These are phyloP conservation scores for Vulpes lagopus DNA, from an alignment of 2,113 vertebrate species.

Conservation along the genomic window DNA sequence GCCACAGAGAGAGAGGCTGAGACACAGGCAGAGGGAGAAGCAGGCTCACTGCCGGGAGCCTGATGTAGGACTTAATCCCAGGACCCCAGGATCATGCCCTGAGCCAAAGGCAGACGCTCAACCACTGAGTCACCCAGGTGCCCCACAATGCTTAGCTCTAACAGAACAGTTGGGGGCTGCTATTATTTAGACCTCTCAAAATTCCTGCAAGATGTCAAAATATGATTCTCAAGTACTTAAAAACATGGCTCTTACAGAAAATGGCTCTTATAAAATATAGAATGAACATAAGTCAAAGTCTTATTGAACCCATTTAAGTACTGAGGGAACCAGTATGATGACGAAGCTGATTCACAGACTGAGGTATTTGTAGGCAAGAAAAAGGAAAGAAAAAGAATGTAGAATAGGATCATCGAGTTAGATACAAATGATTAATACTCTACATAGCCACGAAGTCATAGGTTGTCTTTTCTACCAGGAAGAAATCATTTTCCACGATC, in stretches of 20 bases:
- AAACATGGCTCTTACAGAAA: background rate
- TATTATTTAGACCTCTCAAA: background rate
- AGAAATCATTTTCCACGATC: background rate
- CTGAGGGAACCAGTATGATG: background rate
- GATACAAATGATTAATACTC: background rate
- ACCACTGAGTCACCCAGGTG: no score
- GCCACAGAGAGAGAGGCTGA: no score
- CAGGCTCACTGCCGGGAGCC: no score
- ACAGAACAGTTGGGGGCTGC: background rate
- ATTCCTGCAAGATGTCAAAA: background rate
- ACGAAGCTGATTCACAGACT: background rate
- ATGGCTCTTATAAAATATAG: background rate
- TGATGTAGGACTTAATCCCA: no score
- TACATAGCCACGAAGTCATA: background rate
- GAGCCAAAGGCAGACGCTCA: no score
- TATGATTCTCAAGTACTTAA: background rate
- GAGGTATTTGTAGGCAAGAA: background rate
- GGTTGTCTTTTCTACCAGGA: background rate
- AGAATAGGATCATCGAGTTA: background rate
- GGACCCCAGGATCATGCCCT: no score
- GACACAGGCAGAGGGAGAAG: no score
- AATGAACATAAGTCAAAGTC: background rate
- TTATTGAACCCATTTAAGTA: constrained; percentile 3
- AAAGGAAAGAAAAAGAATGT: background rate
- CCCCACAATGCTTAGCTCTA: background rate